These are phyloP conservation scores for Prochilodus magdalenae DNA, from an alignment of 2,113 vertebrate species.

Conservation along the genomic window DNA sequence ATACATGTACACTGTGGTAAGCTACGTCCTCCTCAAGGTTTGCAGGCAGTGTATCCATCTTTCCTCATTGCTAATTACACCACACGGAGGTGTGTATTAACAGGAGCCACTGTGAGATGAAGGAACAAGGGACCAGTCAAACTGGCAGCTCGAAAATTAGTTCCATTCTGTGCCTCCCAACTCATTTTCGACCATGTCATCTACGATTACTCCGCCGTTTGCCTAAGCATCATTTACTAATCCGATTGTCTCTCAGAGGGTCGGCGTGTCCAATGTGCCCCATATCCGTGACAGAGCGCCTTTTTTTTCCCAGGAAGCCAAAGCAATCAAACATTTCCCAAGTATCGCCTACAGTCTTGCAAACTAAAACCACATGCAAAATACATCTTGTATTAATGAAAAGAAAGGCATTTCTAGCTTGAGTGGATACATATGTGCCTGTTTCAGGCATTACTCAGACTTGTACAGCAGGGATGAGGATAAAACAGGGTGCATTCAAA, in stretches of 20 bases:
- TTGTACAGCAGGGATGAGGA: neutral
- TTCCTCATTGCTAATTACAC: slow-evolving; percentile 7
- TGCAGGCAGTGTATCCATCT: neutral
- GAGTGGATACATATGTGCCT: slow-evolving; percentile 22
- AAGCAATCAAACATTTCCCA: slow-evolving; percentile 36
- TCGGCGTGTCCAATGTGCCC: slow-evolving; percentile 27
- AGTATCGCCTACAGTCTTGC: slow-evolving; percentile 30
- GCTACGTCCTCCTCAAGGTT: neutral
- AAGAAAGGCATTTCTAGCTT: slow-evolving; percentile 30
- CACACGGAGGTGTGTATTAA: slow-evolving; percentile 8
- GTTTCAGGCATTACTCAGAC: no score
- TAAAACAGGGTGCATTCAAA: neutral
- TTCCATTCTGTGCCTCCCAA: neutral
- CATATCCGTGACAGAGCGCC: slow-evolving; percentile 2
- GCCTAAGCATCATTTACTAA: slow-evolving; percentile 24
- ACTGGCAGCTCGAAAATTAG: slow-evolving; percentile 12
- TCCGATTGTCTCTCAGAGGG: slow-evolving; percentile 44
- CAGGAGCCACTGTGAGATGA: neutral
- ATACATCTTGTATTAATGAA: slow-evolving; percentile 36
- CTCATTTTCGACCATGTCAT: slow-evolving; percentile 31
- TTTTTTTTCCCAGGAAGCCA: slow-evolving; percentile 16
- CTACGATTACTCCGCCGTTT: slow-evolving; percentile 3
- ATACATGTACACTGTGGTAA: no score
- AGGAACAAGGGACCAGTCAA: neutral
- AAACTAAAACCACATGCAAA: slow-evolving; percentile 33